A percentile compares a stretch with the other conserved stretches of the same genome.
Conservation (phyloP, 2,888 invertebrate species). For the Cephus spinipes region DNA sequence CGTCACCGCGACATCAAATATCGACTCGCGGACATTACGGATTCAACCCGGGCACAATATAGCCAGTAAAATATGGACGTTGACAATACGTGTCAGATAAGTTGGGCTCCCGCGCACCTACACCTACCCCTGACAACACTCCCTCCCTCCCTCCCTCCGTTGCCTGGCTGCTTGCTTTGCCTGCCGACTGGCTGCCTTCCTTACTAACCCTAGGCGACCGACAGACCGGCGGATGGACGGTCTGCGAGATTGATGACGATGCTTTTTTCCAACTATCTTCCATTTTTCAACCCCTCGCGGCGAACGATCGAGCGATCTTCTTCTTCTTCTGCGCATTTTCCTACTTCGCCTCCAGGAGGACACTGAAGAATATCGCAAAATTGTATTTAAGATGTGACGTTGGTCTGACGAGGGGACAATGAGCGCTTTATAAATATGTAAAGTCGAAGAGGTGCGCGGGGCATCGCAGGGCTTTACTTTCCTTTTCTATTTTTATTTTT, state of each 20-base stretch:
- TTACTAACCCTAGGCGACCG: not conserved
- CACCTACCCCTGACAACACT: not conserved
- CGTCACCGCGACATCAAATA: conserved; percentile 12
- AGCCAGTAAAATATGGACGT: conserved; percentile 45
- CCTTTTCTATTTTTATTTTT: not conserved
- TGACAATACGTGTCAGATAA: conserved; percentile 46
- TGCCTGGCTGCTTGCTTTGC: not conserved
- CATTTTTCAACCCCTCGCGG: conserved; percentile 20
- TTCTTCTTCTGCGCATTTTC: not conserved
- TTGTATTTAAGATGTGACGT: conserved; percentile 46
- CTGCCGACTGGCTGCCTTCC: not conserved
- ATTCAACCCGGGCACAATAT: conserved; percentile 40
- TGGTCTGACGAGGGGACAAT: conserved; percentile 54
- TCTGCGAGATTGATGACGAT: conserved; percentile 9
- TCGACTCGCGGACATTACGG: conserved; percentile 27
- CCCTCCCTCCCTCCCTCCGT: not conserved
- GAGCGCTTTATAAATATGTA: conserved; percentile 57
- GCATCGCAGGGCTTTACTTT: conserved; percentile 29
- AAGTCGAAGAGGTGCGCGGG: conserved; percentile 44
- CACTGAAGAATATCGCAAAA: conserved; percentile 38
- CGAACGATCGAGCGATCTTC: not conserved
- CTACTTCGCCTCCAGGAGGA: not conserved
- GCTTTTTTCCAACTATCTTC: conserved; percentile 12
- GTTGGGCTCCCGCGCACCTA: conserved; percentile 17
- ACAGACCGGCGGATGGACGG: not conserved